Base-by-base conservation (phyloP, 1,140 invertebrate species). In the Pristionchus pacificus region DNA sequence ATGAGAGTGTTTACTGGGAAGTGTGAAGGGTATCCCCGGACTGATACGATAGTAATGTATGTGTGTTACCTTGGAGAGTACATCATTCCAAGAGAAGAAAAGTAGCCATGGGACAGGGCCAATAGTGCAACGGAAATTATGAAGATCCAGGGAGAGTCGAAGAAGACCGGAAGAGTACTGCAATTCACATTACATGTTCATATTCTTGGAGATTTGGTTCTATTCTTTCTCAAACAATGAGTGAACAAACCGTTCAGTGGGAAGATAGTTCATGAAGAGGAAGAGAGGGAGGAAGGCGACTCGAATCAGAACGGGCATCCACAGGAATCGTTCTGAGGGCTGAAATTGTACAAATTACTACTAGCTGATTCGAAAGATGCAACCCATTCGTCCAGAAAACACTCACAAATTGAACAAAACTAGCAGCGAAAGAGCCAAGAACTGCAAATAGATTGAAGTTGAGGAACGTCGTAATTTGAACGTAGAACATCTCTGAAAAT, bases 381-480 rank as follows among this genome's bases (percentile, higher is more conserved):
- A 2, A 49, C 19, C 19, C 6, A 10, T 49, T 49, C 19, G 38
- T 10, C 38, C 14, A 38, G n/a, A 25, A 3, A 0, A n/a, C 25
- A 19, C 71, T 63, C 29, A 63, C 66, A 6, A 49, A 73, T 69
- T 73, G 71, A 32, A 73, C 57, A 32, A 68, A 73, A 33, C 68
- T 68, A 27, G 71, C 71, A 29, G 62, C 15, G 19, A 55, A 49
- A 14, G 65, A 68, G 15, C 71, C 71, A 38, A 68, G 25, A 38
- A 60, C 62, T 2, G 71, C 71, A 32, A 73, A 73, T 1, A 73
- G 15, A 61, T 73, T 73, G 31, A 73, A 73, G 28, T 68, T 68
- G 28, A 73, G 65, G 31, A 68, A 73, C 1, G 71, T 73, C n/a
- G 60, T 73, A 0, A 73, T 68, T 10, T 65, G 29, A 15, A 49